Conservation (phyloP, 2,888 invertebrate genomes). For the Oligia strigilis region DNA sequence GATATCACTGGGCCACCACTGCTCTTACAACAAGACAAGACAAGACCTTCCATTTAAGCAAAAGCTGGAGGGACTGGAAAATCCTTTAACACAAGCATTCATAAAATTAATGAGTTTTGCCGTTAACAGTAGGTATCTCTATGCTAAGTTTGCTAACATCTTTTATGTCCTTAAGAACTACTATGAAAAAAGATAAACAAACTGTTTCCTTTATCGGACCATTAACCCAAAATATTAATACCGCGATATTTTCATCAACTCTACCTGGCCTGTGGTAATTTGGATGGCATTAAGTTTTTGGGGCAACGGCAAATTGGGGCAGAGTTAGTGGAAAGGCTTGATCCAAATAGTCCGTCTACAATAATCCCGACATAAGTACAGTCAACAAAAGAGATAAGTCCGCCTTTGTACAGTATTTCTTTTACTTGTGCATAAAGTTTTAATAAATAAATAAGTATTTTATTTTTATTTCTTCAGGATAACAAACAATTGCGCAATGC, state of each 20-base stretch:
- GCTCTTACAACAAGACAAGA: no score
- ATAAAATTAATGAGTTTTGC: background rate
- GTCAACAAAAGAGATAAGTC: no score
- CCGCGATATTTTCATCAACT: constrained; percentile 40
- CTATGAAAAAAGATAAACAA: constrained; percentile 27
- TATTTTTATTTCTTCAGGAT: no score
- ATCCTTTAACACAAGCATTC: background rate
- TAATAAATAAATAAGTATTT: no score
- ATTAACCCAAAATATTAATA: constrained; percentile 62
- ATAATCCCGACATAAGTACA: background rate
- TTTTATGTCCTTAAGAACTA: constrained; percentile 28
- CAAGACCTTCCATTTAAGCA: background rate
- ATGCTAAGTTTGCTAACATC: background rate
- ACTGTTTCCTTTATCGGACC: constrained; percentile 48
- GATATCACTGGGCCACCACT: no score
- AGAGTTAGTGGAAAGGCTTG: constrained; percentile 36
- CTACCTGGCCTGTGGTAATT: constrained; percentile 36
- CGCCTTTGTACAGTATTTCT: no score
- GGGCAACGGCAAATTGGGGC: constrained; percentile 36
- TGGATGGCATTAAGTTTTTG: constrained; percentile 56
- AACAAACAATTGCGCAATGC: no score
- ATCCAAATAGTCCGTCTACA: constrained; percentile 24
- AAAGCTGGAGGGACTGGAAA: background rate
- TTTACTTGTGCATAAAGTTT: no score
- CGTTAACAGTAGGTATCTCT: constrained; percentile 5